Conservation (phyloP, 2,113 vertebrate genomes). For the Phainopepla nitens region DNA sequence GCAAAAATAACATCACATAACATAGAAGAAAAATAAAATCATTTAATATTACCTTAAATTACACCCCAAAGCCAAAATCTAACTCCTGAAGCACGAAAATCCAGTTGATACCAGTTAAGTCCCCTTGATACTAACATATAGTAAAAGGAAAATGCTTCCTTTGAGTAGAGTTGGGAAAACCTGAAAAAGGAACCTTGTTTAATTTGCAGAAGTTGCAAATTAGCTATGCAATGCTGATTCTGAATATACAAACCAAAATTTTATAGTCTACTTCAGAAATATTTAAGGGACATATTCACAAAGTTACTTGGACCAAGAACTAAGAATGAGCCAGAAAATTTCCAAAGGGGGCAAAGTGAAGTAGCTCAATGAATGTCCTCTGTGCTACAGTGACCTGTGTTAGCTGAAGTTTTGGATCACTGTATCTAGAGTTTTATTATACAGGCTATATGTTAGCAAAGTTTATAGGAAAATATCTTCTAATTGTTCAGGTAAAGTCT, state of each 20-base stretch:
- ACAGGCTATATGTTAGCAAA: background rate
- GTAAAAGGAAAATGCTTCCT: slow-evolving; percentile 5
- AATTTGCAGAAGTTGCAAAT: background rate
- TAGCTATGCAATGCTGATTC: background rate
- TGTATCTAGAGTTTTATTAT: background rate
- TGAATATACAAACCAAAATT: background rate
- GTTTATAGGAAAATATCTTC: background rate
- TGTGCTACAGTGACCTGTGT: background rate
- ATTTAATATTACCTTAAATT: background rate
- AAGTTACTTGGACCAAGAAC: background rate
- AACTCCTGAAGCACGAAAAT: background rate
- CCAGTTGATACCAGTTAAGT: background rate
- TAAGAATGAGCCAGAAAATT: background rate
- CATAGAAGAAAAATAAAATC: background rate
- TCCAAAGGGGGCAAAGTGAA: background rate
- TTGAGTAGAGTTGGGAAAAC: background rate
- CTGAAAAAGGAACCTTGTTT: background rate
- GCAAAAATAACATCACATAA: background rate
- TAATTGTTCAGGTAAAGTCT: background rate
- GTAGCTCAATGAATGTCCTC: background rate
- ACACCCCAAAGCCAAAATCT: background rate
- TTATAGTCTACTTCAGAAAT: background rate
- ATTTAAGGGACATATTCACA: background rate
- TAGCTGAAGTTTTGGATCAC: background rate
- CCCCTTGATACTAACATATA: background rate